Evolutionary conservation across 2,797 vertebrate species (phyloP), one percentile per base, ranked within the genome.

Genomic region (Carapus acus): DNA sequence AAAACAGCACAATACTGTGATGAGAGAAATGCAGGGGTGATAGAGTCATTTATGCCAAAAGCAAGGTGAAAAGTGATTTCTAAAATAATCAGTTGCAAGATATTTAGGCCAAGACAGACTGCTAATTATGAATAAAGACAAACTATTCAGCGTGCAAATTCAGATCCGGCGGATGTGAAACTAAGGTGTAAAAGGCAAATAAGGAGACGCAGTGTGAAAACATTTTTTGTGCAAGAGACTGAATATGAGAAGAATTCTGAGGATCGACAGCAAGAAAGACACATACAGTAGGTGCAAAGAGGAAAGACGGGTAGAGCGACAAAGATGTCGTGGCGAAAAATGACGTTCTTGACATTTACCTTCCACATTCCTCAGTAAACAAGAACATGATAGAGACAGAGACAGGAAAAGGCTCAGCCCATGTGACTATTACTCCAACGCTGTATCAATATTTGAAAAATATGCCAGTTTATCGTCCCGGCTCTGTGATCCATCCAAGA

Each of bases 361-460:
- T 83, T 81, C 67, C 56, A 77, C 81, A 81, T 73, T 67, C 79
- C 70, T 82, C 70, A 58, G 76, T 81, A 78, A 80, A 84, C 72
- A 83, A 50, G 65, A 65, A 58, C 20, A 58, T 49, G 17, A 48
- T 49, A 56, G 57, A 44, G 43, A 43, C 44, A 36, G 31, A 46
- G 6, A 31, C n/a, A 27, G 43, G 59, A 62, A 34, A 49, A 45
- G 69, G 49, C 31, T 53, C 66, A 58, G 62, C 49, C 61, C 68
- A 63, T 53, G 44, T 57, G 54, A 68, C 53, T 51, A 60, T 68
- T 44, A 55, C 51, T 18, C 17, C 5, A 13, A 14, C 40, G 41
- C 47, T 71, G 61, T 64, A 47, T 74, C 65, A 74, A 80, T 65
- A 76, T 53, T 61, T 40, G 62, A n/a, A n/a, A 70, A 27, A 48